These are phyloP conservation scores for Chaenocephalus aceratus DNA, from an alignment of 2,113 vertebrate species.

Conservation along the genomic window DNA sequence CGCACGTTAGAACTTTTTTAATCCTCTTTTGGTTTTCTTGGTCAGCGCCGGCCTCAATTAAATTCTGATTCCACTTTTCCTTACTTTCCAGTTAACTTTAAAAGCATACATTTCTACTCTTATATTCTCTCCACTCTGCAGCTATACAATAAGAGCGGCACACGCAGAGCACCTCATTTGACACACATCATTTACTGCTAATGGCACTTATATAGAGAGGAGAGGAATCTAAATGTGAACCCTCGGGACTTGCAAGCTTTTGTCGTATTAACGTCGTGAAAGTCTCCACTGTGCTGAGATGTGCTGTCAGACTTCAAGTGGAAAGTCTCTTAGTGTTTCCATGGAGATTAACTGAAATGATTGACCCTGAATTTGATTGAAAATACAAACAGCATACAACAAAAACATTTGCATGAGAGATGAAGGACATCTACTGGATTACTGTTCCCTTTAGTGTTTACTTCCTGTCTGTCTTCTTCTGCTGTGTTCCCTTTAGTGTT, in stretches of 20 bases:
- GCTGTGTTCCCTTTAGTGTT: too few relatives aligned
- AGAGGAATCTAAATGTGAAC: background rate
- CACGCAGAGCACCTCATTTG: background rate
- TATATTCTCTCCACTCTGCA: background rate
- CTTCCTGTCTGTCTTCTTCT: too few relatives aligned
- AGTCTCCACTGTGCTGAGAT: background rate
- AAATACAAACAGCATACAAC: background rate
- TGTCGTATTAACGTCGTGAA: too few relatives aligned
- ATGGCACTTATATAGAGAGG: background rate
- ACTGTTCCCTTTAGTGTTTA: too few relatives aligned
- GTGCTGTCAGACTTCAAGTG: background rate
- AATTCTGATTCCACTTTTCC: constrained; percentile 20
- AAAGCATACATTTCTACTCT: constrained; percentile 1
- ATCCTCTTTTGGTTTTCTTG: background rate
- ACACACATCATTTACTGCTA: background rate
- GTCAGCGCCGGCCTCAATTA: constrained; percentile 25
- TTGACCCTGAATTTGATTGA: background rate
- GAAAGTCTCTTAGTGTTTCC: background rate
- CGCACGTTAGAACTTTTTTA: constrained; percentile 2
- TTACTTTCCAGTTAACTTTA: constrained; percentile 1
- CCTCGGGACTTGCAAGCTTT: background rate
- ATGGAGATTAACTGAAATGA: background rate
- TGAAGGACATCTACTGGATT: too few relatives aligned
- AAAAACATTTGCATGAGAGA: background rate
- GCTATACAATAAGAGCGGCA: background rate